Evolutionary conservation across 23 tunicate species (phyloP), one percentile per base, ranked within the genome.

Genomic region (Halocynthia roretzi): DNA sequence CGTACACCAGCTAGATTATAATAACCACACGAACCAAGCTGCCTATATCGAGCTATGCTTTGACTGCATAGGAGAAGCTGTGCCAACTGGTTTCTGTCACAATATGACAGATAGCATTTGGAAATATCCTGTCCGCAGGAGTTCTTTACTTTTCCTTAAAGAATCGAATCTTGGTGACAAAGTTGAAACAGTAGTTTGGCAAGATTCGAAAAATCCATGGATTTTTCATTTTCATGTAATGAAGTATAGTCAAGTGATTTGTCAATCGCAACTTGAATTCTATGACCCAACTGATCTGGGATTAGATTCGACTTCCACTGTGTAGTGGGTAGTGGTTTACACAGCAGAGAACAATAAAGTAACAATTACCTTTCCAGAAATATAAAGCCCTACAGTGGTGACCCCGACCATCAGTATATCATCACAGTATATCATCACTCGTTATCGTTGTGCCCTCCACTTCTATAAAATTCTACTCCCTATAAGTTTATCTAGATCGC

Each of bases 41-140:
- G 12, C 31, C 15, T 74, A 52, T 0, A 48, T 53, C 5, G 78
- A 74, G 15, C 22, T 74, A 11, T 22, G 50, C 21, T 74, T 53
- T 50, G 62, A 74, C 22, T 74, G 78, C 22, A 62, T 74, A 44
- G 78, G 60, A 5, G 78, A 74, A 18, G 78, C 78, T 7, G 31
- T 74, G 5, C 9, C 7, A 8, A 53, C 6, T 0, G 31, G 31
- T 8, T 22, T 52, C 8, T 53, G 55, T 10, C 22, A 53, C 9
- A 21, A 44, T 10, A 8, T 53, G 40, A 54, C 65, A 8, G 55
- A 48, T 0, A 20, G 64, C 10, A 56, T 74, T 15, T 74, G 55
- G 31, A 18, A 54, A 12, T 44, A 12, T 52, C 9, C 31, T 8
- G 56, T 74, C 5, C n/a, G 56, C 31, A 10, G 64, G 9, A 53